Evolutionary conservation across 2,888 invertebrate genomes (phyloP), one percentile per base, ranked within the genome.

Genomic region (Eumacrocentrus americanus): DNA sequence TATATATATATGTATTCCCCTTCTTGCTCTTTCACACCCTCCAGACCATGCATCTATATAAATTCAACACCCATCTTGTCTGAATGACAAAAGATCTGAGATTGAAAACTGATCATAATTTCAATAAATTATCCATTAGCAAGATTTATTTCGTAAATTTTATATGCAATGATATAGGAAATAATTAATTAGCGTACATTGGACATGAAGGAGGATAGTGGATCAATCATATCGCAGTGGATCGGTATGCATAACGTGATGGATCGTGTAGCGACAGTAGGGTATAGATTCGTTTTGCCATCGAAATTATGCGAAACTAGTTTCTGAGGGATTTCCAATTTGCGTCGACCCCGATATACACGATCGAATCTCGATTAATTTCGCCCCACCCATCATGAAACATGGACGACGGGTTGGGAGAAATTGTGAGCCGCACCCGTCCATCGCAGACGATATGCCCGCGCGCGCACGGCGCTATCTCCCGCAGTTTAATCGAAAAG

Each of bases 301-400:
- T 76, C 58, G 71, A 70, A 75, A 75, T 76, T 76, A 76, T 76
- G 76, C 71, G 74, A 71, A 74, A 71, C 73, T 72, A 75, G 75
- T 75, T 75, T 71, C 71, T 71, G 73, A 74, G 73, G 75, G 72
- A 74, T 74, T 74, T 74, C 73, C 76, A 76, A 77, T 77, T 77
- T 76, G 69, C 74, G 67, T 68, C 62, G 65, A 64, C 66, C 66
- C 68, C 70, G 67, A 71, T 66, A 66, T 63, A 65, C 59, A 52
- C 70, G 70, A 76, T 75, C 72, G 71, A 75, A 72, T 72, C 72
- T 69, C 75, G 72, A 76, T 76, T 76, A 77, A 77, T 77, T 75
- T 73, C 68, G 64, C 59, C 54, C 63, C 58, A 58, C 58, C 60
- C 53, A n/a, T n/a, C 38, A 60, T 60, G 60, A 62, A 35, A 51